A percentile compares a stretch with the other conserved stretches of the same genome.
Conservation (phyloP, 2,113 vertebrate genomes). For the Oreocharis arfaki region DNA sequence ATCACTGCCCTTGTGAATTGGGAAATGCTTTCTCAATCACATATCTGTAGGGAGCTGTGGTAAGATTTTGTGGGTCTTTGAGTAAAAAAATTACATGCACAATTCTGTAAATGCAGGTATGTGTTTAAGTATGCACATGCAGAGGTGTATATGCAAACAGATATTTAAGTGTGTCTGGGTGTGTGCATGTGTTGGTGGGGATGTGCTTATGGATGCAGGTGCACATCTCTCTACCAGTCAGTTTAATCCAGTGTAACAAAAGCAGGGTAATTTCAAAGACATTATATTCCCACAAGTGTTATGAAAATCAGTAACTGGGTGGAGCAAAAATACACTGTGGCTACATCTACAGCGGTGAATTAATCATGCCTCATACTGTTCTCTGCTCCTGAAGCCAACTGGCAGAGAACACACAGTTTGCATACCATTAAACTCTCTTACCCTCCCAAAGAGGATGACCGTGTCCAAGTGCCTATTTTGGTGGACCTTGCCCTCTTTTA, state of each 20-base stretch:
- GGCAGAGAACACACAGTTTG: not conserved
- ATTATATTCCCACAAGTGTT: slow-evolving; percentile 9
- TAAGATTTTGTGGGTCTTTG: not conserved
- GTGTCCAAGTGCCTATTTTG: not conserved
- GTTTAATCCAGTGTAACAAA: not conserved
- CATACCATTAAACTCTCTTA: not conserved
- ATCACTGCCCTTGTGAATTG: not conserved
- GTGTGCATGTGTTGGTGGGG: not conserved
- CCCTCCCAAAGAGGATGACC: not conserved
- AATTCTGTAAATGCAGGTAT: not conserved
- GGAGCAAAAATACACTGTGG: slow-evolving; percentile 9
- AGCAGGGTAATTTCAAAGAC: not conserved
- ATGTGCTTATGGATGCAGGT: not conserved
- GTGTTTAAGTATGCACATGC: not conserved
- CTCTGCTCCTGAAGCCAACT: not conserved
- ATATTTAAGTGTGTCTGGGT: not conserved
- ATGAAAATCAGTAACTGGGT: slow-evolving; percentile 32
- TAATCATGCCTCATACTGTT: not conserved
- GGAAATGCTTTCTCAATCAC: not conserved
- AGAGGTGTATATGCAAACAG: not conserved
- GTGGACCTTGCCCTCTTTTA: not conserved
- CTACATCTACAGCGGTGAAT: not conserved
- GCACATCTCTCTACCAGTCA: not conserved
- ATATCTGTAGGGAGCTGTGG: not conserved
- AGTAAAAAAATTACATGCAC: not conserved